Evolutionary conservation across 2,113 vertebrate species (phyloP), one percentile per base, ranked within the genome.

Genomic region (Arenaria interpres): DNA sequence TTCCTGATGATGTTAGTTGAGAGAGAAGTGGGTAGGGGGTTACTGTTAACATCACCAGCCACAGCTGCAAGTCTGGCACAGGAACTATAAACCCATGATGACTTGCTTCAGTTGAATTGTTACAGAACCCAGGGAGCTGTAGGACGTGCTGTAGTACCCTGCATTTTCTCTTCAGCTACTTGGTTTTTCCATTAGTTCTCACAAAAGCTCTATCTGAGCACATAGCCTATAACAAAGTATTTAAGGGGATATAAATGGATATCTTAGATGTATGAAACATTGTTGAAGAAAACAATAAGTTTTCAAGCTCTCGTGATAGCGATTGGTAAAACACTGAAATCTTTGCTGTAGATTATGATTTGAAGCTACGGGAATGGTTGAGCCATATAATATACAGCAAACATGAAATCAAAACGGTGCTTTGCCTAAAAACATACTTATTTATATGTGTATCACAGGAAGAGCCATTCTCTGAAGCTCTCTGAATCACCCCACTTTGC

Each of bases 401-500:
- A 41, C 28, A n/a, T 2, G 8, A 68, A 75, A 63, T 30, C 37
- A 85, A 39, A 68, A 9, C 35, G 30, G 18, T 39, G 18, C 68
- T 82, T 48, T 30, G 5, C 17, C 53, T 84, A 51, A 43, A 20
- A 37, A 12, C 9, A 54, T 19, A 18, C 16, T 68, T 67, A 27
- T 4, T 35, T 25, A 4, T 77, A 27, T 57, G 21, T 25, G 32
- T 15, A 41, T 7, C 0, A 0, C 16, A 45, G 4, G 2, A 67
- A 84, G 59, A 83, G 10, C 50, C 33, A 6, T 87, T 57, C 43
- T 89, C 21, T 76, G 51, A 66, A 86, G 35, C 25, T 89, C 14
- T 54, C 51, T 63, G 64, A 68, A 32, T 90, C 6, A 9, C 7
- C 16, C 3, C 16, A 6, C 57, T 87, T 50, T 76, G 32, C 50